These are phyloP conservation scores for Anastrepha ludens DNA, from an alignment of 1,140 invertebrate species.

Conservation along the genomic window DNA sequence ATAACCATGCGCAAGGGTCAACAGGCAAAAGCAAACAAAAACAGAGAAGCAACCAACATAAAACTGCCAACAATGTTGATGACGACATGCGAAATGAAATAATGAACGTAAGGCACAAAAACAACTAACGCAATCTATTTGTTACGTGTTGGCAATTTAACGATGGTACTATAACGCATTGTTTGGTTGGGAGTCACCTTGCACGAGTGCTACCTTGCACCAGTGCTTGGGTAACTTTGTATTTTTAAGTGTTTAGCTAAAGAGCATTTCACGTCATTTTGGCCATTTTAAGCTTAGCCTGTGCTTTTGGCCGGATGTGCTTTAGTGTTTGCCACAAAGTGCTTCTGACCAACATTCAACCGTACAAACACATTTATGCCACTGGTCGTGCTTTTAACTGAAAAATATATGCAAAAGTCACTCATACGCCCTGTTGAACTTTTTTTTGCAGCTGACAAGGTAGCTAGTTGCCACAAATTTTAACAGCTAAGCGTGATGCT, in stretches of 20 bases:
- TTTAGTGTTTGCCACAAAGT: constrained; percentile 40
- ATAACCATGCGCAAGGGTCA: background rate
- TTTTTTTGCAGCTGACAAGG: background rate
- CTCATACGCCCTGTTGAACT: background rate
- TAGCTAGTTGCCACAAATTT: background rate
- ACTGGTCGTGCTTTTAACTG: background rate
- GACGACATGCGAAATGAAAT: background rate
- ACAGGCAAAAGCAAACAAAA: background rate
- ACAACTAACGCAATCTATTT: background rate
- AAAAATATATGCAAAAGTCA: constrained; percentile 4
- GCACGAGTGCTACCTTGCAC: background rate
- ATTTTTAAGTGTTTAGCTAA: constrained; percentile 21
- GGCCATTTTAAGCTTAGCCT: constrained; percentile 10
- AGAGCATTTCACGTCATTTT: constrained; percentile 38
- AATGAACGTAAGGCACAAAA: background rate
- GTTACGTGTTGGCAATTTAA: constrained; percentile 17
- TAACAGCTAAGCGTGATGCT: background rate
- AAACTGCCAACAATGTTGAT: background rate
- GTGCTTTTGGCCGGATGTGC: constrained; percentile 31
- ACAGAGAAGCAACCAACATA: background rate
- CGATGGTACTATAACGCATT: background rate
- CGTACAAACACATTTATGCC: background rate
- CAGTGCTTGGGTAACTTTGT: background rate
- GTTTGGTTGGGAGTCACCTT: background rate
- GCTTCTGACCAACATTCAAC: background rate